A percentile compares a stretch with the other conserved stretches of the same genome.
phyloP scores from a whole-genome alignment of 2,797 vertebrate genomes.

The Platyrinchus mystaceus region DNA sequence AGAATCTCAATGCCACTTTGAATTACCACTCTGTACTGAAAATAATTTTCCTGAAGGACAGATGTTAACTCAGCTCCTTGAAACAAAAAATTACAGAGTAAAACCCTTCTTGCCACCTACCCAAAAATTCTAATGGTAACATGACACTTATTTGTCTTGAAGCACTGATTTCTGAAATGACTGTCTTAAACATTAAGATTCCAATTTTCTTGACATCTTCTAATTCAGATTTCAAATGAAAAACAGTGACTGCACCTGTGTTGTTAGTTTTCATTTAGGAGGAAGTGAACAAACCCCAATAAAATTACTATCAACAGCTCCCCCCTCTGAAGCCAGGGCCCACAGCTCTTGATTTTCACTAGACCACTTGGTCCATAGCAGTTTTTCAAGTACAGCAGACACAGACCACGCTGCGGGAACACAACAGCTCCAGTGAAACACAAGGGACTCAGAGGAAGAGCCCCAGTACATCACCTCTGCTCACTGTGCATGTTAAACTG shows the following conservation, averaged over 20 bases:
- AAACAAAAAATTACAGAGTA: background rate
- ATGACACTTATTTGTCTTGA: background rate
- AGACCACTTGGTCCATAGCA: accelerated
- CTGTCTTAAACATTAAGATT: background rate
- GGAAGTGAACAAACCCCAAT: background rate
- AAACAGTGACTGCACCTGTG: background rate
- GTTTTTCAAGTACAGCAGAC: background rate
- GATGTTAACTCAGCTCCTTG: background rate
- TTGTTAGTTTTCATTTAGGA: background rate
- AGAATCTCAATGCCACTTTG: background rate
- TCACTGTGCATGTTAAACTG: accelerated
- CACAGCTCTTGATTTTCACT: background rate
- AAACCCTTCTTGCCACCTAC: background rate
- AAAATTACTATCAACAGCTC: background rate
- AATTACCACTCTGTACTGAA: background rate
- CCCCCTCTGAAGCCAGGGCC: background rate
- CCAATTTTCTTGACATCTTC: background rate
- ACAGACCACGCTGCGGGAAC: background rate
- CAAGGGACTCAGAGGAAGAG: background rate
- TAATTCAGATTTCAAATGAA: background rate
- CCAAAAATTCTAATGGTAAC: background rate
- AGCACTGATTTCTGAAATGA: background rate
- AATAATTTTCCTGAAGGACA: background rate
- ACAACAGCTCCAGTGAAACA: background rate
- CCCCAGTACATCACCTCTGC: background rate